A percentile compares a stretch with the other conserved stretches of the same genome.
phyloP scores from a whole-genome alignment of 2,888 invertebrate genomes.

The Drosophila mulleri region DNA sequence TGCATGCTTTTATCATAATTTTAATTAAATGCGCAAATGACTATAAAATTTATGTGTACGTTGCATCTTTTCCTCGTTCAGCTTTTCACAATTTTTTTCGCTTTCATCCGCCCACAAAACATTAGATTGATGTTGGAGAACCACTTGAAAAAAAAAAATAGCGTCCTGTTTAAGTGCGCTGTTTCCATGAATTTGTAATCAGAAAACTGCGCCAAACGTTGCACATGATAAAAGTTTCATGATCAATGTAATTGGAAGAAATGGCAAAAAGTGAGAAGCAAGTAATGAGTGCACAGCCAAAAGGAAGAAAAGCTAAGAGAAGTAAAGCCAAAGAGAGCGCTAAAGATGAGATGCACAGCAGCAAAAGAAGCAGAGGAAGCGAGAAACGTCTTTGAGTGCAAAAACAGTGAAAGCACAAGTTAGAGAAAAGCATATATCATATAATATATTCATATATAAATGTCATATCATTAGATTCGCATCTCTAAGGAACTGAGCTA shows the following conservation, averaged over 20 bases:
- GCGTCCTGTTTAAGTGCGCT: slow-evolving; percentile 2
- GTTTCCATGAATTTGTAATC: slow-evolving; percentile 1
- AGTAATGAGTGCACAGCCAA: neutral
- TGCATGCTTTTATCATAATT: slow-evolving; percentile 76
- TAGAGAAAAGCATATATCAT: neutral
- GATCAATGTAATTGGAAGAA: neutral
- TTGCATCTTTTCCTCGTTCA: slow-evolving; percentile 28
- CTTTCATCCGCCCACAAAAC: slow-evolving; percentile 14
- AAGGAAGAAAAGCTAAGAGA: too few species aligned
- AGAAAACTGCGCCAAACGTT: slow-evolving; percentile 4
- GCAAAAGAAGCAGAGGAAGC: neutral
- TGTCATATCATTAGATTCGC: too few species aligned
- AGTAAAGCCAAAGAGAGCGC: neutral
- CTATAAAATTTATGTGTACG: slow-evolving; percentile 66
- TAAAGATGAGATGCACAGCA: neutral
- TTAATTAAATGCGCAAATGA: slow-evolving; percentile 77
- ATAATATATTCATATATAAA: neutral
- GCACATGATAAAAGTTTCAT: neutral
- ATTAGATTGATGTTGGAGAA: slow-evolving; percentile 32
- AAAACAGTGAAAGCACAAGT: neutral
- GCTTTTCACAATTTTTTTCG: neutral
- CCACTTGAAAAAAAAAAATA: slow-evolving; percentile 5
- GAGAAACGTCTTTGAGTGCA: neutral
- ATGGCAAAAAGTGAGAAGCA: neutral
- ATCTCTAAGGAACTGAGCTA: neutral